Evolutionary conservation across 2,797 vertebrate genomes (phyloP).

Genomic region (Perodicticus potto): DNA sequence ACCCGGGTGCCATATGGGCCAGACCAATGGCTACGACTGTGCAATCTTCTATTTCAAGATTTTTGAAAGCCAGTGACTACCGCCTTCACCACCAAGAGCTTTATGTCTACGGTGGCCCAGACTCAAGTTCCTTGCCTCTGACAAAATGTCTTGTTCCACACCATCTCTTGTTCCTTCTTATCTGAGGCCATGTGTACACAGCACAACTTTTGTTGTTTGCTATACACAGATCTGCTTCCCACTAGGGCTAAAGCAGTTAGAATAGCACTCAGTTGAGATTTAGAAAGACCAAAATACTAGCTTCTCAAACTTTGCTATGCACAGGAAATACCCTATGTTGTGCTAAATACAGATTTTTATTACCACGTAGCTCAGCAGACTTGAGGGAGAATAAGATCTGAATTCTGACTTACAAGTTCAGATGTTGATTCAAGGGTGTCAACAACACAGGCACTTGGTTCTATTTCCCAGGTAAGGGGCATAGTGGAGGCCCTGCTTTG

Average conservation of each 20-base stretch:
- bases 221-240: not conserved
- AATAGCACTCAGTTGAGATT: not conserved
- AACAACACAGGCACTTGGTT: not conserved
- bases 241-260: not conserved
- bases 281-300: not conserved
- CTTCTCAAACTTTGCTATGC: not conserved
- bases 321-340: not conserved
- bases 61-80: not conserved
- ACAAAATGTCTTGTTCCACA: not conserved
- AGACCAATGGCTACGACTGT: not conserved
- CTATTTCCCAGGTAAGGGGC: not conserved
- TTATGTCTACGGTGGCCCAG: not conserved
- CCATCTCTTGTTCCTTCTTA: not conserved
- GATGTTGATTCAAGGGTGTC: not conserved
- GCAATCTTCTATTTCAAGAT: not conserved
- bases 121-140: no score
- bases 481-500: not conserved
- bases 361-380: not conserved
- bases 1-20: not conserved
- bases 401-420: no score
- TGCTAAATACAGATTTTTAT: not conserved
- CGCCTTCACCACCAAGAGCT: not conserved
- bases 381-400: not conserved
- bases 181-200: not conserved
- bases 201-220: fast-evolving